Conservation (phyloP, 2,113 vertebrate species). For the Aldabrachelys gigantea region DNA sequence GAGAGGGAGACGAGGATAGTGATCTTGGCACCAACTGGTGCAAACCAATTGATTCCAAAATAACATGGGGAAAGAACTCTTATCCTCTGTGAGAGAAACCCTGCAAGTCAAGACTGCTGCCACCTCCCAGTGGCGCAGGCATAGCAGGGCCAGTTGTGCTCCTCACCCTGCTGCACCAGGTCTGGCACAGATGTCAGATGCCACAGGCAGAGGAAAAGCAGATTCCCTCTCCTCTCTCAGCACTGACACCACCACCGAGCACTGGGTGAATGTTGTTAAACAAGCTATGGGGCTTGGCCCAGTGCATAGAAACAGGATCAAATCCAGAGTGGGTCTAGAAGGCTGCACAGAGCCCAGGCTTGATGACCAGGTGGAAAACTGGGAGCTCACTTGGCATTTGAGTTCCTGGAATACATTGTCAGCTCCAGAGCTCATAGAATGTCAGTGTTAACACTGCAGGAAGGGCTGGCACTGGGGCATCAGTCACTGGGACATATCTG, state of each 20-base stretch:
- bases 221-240: background rate
- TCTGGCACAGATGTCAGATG: background rate
- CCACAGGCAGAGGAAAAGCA: background rate
- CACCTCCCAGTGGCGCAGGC: fast-evolving
- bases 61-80: background rate
- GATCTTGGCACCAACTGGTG: fast-evolving
- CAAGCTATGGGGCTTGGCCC: background rate
- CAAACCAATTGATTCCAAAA: fast-evolving
- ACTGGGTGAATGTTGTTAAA: background rate
- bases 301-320: background rate
- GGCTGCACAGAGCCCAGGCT: background rate
- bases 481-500: background rate
- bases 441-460: fast-evolving
- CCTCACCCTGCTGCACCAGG: background rate
- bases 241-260: background rate
- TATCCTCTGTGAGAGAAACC: background rate
- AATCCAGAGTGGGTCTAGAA: background rate
- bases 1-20: fast-evolving
- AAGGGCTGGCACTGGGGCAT: background rate
- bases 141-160: no score
- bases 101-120: fast-evolving
- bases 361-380: fast-evolving
- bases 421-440: fast-evolving
- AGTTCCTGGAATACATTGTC: background rate
- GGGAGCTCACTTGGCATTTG: fast-evolving